Percentiles rank a stretch among this genome's conserved stretches.
phyloP scores from a whole-genome alignment of 1,140 invertebrate species.

The Pogonomyrmex barbatus region DNA sequence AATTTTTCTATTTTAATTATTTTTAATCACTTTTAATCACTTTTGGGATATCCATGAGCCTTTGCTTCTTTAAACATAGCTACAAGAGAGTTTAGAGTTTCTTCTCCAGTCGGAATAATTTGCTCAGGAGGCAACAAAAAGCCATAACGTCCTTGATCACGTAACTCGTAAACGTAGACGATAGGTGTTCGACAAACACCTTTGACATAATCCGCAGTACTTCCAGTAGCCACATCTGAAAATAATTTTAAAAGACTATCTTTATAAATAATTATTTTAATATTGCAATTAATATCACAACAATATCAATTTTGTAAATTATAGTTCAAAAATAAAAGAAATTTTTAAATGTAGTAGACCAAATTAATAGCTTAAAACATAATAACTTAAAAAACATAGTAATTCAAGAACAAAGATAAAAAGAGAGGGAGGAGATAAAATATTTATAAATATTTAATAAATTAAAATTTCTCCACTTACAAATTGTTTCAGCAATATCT shows the following conservation, averaged over 20 bases:
- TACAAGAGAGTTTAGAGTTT: not conserved
- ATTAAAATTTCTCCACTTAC: constrained; percentile 3
- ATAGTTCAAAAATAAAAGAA: not conserved
- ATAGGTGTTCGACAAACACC: not conserved
- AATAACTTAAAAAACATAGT: constrained; percentile 70
- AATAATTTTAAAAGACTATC: not conserved
- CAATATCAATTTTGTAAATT: not conserved
- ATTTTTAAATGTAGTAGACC: not conserved
- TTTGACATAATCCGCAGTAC: not conserved
- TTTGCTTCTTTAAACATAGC: not conserved
- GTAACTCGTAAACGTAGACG: not conserved
- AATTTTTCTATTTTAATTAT: too few species aligned
- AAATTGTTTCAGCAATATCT: not conserved
- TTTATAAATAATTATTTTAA: not conserved
- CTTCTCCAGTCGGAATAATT: not conserved
- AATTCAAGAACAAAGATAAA: constrained; percentile 74
- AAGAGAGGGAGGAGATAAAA: constrained; percentile 47
- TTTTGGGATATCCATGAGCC: not conserved
- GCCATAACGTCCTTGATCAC: not conserved
- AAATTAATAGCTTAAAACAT: not conserved
- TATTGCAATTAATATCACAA: not conserved
- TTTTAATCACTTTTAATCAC: too few species aligned
- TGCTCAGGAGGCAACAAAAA: not conserved
- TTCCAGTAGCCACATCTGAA: not conserved
- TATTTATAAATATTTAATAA: not conserved